Base-by-base conservation (phyloP, 2,888 invertebrate genomes). In the Bedellia somnulentella region DNA sequence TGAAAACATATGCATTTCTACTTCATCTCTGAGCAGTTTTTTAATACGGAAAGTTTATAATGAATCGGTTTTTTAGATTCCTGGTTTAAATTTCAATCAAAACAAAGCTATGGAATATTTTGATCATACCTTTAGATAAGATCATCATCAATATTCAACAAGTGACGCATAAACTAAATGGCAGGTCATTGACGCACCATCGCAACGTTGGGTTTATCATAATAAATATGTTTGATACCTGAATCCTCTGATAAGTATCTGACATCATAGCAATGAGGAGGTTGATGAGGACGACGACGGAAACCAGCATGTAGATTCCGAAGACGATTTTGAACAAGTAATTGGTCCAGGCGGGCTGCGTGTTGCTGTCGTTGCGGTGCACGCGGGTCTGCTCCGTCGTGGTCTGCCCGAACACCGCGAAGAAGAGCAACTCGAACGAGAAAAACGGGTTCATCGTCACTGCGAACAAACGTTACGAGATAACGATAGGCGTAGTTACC, bases 211-310 rank as follows among this genome's bases (percentile, higher is more conserved):
- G n/a, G n/a, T n/a, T n/a, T n/a, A n/a, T n/a, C n/a, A n/a, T n/a
- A n/a, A n/a, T n/a, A n/a, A n/a, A n/a, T n/a, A n/a, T n/a, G n/a
- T n/a, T n/a, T 57, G 71, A 81, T 85, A 88, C 94, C 84, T 98
- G 95, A 60, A 98, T 98, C 61, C 95, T 83, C 70, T 99, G 98
- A 73, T 99, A 99, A 37, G 99, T 99, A 82, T 99, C 98, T 59
- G 97, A 96, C 97, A 99, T 98, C 98, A 99, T 99, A 81, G 99
- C 99, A 82, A 99, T 99, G 63, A 99, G 89, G 45, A 99, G 85
- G 79, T 99, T 99, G 79, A 99, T 98, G 49, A 99, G 85, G 50
- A 99, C 99, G 61, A 99, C 93, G 55, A 99, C 92, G 41, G 97
- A 96, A 52, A 99, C 96, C 86, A 98, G 82, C 93, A 99, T 92